Evolutionary conservation across 2,888 invertebrate species (phyloP), one percentile per base, ranked within the genome.

Genomic region (Cylindroiulus punctatus): DNA sequence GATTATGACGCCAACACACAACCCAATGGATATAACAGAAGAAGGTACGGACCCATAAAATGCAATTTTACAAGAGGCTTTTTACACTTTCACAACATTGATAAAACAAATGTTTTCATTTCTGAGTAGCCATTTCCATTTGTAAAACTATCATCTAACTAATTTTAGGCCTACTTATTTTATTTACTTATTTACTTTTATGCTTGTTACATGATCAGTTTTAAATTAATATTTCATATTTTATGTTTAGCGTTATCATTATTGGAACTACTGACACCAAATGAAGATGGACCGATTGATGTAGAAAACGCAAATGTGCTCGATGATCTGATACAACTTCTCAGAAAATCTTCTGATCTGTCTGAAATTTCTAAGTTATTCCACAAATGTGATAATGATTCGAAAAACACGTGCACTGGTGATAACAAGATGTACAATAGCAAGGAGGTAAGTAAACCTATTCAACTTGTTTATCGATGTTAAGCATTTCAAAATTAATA

Each of bases 311-410:
- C 57, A 22, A 52, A 44, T 47, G n/a, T 30, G 8, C 30, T 84
- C 0, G 32, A 36, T 52, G 36, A 47, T 26, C 47, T 84, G 8
- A 57, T 84, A 1, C 22, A 52, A 19, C 32, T 57, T 2, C n/a
- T 84, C 2, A 44, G 84, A 52, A 52, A 57, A 17, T 26, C 84
- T 30, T 44, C 84, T n/a, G 52, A 84, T 52, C 47, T 84, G n/a
- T 26, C 47, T 26, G 84, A 44, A 26, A 52, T 84, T n/a, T 10
- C 30, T 3, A 14, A 76, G 14, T 14, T 14, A 12, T 76, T 76
- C 14, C 26, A 76, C 3, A 76, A 30, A 76, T 76, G 76, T 26
- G 30, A 76, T 17, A 3, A 10, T 1, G 14, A 12, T 30, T 30
- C 76, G 30, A 30, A 10, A 1, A 1, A 17, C 12, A 26, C 30